A percentile compares a stretch with the other conserved stretches of the same genome.
Evolutionary conservation across 2,888 invertebrate genomes (phyloP).

Genomic region (Drosophila affinis): DNA sequence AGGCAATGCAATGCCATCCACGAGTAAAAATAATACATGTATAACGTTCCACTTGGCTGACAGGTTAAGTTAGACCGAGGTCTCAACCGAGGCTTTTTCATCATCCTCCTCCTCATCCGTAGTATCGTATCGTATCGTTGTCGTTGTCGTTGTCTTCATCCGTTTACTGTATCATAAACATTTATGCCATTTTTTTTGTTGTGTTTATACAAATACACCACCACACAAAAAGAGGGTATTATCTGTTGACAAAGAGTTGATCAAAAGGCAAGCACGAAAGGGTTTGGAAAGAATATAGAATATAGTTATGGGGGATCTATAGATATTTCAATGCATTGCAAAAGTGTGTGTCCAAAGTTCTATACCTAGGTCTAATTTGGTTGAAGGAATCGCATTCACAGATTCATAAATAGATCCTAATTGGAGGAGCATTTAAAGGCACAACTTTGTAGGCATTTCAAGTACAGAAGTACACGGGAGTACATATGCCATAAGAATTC

Average conservation of each 20-base stretch:
- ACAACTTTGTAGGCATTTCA: too few species aligned
- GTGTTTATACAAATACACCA: constrained; percentile 4
- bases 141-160: constrained; percentile 55
- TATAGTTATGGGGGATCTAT: background rate
- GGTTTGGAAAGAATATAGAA: background rate
- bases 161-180: constrained; percentile 78
- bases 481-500: background rate
- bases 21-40: constrained; percentile 45
- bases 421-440: too few species aligned
- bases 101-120: constrained; percentile 60
- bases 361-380: too few species aligned
- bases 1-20: constrained; percentile 33
- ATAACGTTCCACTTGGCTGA: constrained; percentile 72
- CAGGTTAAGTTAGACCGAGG: constrained; percentile 24
- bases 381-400: too few species aligned
- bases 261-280: background rate
- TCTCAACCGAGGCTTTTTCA: constrained; percentile 45
- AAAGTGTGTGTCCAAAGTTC: too few species aligned
- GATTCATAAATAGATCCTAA: too few species aligned
- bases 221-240: background rate
- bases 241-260: background rate
- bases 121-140: constrained; percentile 36
- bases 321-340: too few species aligned
- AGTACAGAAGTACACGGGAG: too few species aligned
- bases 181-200: constrained; percentile 62